Percentiles rank a stretch among this genome's conserved stretches.
Evolutionary conservation across 1,140 invertebrate species (phyloP).

Genomic region (Lycorma delicatula): DNA sequence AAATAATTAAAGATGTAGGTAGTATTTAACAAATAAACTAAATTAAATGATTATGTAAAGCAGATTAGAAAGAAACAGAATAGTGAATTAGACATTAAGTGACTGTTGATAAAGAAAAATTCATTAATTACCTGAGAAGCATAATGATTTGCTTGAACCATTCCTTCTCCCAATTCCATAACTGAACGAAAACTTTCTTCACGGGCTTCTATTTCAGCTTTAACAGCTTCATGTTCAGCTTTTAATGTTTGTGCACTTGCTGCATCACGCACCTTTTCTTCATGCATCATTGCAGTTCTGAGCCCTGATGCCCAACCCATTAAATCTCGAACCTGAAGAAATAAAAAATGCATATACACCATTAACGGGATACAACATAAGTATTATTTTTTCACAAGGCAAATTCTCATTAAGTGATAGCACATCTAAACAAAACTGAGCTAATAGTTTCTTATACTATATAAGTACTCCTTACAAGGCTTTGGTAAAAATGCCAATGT

Average conservation of each 20-base stretch:
- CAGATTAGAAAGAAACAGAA: background rate
- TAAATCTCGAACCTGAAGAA: slow-evolving; percentile 69
- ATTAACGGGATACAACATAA: too few relatives aligned
- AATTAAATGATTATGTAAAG: too few relatives aligned
- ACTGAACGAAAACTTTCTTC: slow-evolving; percentile 77
- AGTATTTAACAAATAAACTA: too few relatives aligned
- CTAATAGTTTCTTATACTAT: too few relatives aligned
- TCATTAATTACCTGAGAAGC: slow-evolving; percentile 45
- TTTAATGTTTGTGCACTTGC: slow-evolving; percentile 79
- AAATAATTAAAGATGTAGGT: too few relatives aligned
- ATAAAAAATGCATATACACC: too few relatives aligned
- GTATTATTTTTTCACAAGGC: too few relatives aligned
- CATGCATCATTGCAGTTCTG: slow-evolving; percentile 66
- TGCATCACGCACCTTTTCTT: slow-evolving; percentile 77
- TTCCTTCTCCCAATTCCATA: slow-evolving; percentile 67
- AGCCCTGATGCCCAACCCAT: slow-evolving; percentile 79
- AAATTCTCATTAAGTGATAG: too few relatives aligned
- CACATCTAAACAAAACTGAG: too few relatives aligned
- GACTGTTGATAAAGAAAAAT: background rate
- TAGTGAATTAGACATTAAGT: background rate
- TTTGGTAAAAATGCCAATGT: too few relatives aligned
- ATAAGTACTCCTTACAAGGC: too few relatives aligned
- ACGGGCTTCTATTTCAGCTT: slow-evolving; percentile 89
- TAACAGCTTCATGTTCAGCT: slow-evolving; percentile 82
- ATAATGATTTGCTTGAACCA: slow-evolving; percentile 82